Base-by-base conservation (phyloP, 2,888 invertebrate genomes). In the Orchesella flavescens region DNA sequence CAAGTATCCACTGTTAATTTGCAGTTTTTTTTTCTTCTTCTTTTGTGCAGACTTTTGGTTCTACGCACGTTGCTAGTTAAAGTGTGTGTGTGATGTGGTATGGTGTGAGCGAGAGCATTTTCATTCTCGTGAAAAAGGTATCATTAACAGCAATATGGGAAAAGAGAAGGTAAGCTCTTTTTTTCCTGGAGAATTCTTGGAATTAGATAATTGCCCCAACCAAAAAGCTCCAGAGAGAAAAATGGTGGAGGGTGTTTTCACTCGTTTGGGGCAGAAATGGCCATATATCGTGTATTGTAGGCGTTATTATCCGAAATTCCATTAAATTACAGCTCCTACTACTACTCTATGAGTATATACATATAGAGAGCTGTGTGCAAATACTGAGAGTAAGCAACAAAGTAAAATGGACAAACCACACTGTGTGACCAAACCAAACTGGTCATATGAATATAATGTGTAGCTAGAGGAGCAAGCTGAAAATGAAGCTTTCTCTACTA, bases 171-270 rank as follows among this genome's bases (percentile, higher is more conserved):
- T 53, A 53, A n/a, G 17, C 17, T 53, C 53, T n/a, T 53, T 53
- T 53, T 34, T n/a, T n/a, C n/a, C 34, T 19, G 44, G 43, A 66
- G 44, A 23, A 63, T 73, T 77, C 66, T 57, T 66, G n/a, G 73
- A 73, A 80, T 73, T 80, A 73, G 80, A 80, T 80, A 80, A 80
- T 80, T 80, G 72, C 72, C 80, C 4, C 63, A 78, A 43, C 34
- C 34, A 34, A 34, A n/a, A 34, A 75, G 44, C 43, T 69, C 49
- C 23, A 53, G 46, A 63, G 46, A 49, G 66, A 65, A 17, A 43
- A 34, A 15, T 59, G 43, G 69, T 49, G 63, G 61, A 49, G 71
- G 72, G 71, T 15, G 71, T 71, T 53, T 73, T 80, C 59, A 73
- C 80, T 73, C 59, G 59, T 71, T 71, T 78, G n/a, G 63, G 23